A percentile compares a stretch with the other conserved stretches of the same genome.
Conservation (phyloP, 2,888 invertebrate species). For the Hesperia comma region DNA sequence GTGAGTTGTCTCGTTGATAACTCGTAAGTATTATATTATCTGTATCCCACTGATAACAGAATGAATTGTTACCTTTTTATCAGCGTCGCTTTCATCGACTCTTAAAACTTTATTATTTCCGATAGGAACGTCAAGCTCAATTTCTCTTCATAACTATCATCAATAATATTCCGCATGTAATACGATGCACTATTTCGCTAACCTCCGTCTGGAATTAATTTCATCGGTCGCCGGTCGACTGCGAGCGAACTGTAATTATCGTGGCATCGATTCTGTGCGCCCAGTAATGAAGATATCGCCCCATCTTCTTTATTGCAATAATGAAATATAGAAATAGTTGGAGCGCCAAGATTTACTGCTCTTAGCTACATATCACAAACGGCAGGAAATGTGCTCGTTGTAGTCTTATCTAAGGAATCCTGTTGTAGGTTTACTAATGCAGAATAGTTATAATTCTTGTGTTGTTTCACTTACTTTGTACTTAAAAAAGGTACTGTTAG, state of each 20-base stretch:
- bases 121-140: conserved; percentile 10
- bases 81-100: background rate
- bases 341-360: conserved; percentile 45
- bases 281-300: conserved; percentile 72
- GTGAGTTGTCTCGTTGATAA: conserved; percentile 36
- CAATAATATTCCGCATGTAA: conserved; percentile 48
- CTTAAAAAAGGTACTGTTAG: background rate
- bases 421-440: conserved; percentile 22
- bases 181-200: conserved; percentile 61
- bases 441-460: background rate
- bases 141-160: conserved; percentile 39
- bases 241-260: conserved; percentile 66
- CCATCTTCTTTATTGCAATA: conserved; percentile 67
- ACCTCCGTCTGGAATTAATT: conserved; percentile 63
- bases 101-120: conserved; percentile 12
- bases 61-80: conserved; percentile 22
- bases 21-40: conserved; percentile 21
- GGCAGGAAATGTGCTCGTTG: conserved; percentile 38
- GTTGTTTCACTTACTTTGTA: conserved; percentile 1
- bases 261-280: conserved; percentile 64
- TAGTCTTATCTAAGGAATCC: conserved; percentile 33
- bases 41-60: conserved; percentile 29
- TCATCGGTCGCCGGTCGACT: conserved; percentile 54
- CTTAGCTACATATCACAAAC: conserved; percentile 36
- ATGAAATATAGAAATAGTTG: conserved; percentile 59